phyloP scores from a whole-genome alignment of 2,797 vertebrate genomes.

The Fringilla coelebs region DNA sequence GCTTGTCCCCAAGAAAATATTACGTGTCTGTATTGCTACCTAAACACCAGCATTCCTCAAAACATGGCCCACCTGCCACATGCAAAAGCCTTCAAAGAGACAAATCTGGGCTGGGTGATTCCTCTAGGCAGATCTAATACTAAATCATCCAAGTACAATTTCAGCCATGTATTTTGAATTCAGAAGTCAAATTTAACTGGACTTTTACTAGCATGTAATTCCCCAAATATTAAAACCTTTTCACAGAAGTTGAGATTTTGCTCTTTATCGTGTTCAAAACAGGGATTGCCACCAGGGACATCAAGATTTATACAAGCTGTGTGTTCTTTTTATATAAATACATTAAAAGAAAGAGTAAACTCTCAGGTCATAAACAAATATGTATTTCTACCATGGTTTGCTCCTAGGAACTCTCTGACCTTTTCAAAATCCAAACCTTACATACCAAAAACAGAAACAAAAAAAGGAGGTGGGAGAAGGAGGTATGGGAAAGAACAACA shows the following conservation, averaged over 20 bases:
- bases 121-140: not conserved
- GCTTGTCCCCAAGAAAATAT: not conserved
- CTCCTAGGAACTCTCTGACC: not conserved
- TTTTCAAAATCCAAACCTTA: not conserved
- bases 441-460: not conserved
- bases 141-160: not conserved
- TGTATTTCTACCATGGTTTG: not conserved
- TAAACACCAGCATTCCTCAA: not conserved
- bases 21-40: not conserved
- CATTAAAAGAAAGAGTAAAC: not conserved
- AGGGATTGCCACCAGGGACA: not conserved
- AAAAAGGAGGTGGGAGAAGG: not conserved
- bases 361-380: conserved; percentile 5
- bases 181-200: not conserved
- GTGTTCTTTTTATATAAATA: not conserved
- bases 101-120: not conserved
- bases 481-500: not conserved
- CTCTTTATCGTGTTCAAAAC: not conserved
- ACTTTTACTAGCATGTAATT: not conserved
- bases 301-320: not conserved
- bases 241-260: not conserved
- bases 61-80: not conserved
- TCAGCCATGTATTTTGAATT: not conserved
- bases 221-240: not conserved
- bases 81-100: not conserved